phyloP scores from a whole-genome alignment of 2,113 vertebrate genomes.

The Ciconia boyciana region DNA sequence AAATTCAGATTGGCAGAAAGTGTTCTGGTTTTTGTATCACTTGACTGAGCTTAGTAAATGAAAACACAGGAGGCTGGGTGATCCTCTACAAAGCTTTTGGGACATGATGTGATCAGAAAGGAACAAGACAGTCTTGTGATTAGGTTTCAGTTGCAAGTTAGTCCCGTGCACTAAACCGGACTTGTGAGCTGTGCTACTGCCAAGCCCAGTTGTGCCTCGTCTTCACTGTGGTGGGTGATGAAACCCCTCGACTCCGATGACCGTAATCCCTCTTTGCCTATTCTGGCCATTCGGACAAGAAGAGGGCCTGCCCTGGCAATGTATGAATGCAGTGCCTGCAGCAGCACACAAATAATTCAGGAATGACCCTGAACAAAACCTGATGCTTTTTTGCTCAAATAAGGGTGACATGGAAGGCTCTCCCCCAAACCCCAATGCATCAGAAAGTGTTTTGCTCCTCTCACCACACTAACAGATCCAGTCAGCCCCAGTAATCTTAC shows the following conservation, averaged over 20 bases:
- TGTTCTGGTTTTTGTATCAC: neutral
- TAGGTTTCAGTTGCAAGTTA: neutral
- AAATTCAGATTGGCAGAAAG: neutral
- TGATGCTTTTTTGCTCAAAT: neutral
- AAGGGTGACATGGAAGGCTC: neutral
- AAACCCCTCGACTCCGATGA: fast-evolving
- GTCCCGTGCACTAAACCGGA: fast-evolving
- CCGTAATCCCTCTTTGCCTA: neutral
- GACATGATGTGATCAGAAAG: neutral
- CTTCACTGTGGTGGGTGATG: neutral
- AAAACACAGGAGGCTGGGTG: constrained; percentile 1
- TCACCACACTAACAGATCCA: neutral
- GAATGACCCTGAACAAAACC: neutral
- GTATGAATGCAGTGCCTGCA: neutral
- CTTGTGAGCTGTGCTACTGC: neutral
- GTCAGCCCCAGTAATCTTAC: neutral
- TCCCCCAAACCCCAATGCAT: neutral
- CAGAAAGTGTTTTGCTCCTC: neutral
- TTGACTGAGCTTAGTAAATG: constrained; percentile 29
- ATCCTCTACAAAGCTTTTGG: neutral
- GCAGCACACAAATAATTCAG: neutral
- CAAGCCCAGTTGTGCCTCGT: neutral
- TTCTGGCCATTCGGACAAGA: neutral
- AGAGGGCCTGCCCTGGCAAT: neutral
- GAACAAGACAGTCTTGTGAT: neutral